Base-by-base conservation (phyloP, 2,888 invertebrate genomes). In the Dione vanillae region DNA sequence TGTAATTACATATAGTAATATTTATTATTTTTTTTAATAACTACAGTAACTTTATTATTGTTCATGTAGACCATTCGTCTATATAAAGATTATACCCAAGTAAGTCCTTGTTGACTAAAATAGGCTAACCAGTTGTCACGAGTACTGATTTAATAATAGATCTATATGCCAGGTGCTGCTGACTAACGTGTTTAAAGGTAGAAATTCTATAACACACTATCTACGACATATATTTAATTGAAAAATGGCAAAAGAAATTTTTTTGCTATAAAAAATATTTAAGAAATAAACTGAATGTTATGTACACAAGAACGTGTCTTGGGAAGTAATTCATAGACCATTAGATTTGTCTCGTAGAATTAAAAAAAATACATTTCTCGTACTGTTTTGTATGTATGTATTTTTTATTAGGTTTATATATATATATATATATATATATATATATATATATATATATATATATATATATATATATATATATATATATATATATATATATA, bases 81-180 rank as follows among this genome's bases (percentile, higher is more conserved):
- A 49, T 40, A 64, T 47, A 49, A 19, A 40, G 37, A 49, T 49
- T 49, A 59, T 59, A 37, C 40, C 16, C 19, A 64, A 40, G 49
- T 40, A 47, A 64, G 64, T 64, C 40, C 10, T 40, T 40, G 51
- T 20, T 51, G 40, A 51, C 40, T 64, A 51, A 64, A 64, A 64
- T 51, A 51, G 64, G 40, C 64, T 40, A 64, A 64, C 64, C 64
- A 64, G 64, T 51, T 51, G 64, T 64, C 51, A 64, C 64, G 49
- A 51, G 51, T 37, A 40, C 40, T 19, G 64, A 64, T 64, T 64
- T 64, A 64, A 64, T 64, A 64, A 64, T 64, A 64, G 64, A 64
- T 64, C 40, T 49, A 20, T 49, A 20, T 37, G 64, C 64, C 64
- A 64, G 37, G 64, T 64, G 64, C 40, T 64, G 49, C 40, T 37